Conservation (phyloP, 2,797 vertebrate genomes). For the Microtus agrestis region DNA sequence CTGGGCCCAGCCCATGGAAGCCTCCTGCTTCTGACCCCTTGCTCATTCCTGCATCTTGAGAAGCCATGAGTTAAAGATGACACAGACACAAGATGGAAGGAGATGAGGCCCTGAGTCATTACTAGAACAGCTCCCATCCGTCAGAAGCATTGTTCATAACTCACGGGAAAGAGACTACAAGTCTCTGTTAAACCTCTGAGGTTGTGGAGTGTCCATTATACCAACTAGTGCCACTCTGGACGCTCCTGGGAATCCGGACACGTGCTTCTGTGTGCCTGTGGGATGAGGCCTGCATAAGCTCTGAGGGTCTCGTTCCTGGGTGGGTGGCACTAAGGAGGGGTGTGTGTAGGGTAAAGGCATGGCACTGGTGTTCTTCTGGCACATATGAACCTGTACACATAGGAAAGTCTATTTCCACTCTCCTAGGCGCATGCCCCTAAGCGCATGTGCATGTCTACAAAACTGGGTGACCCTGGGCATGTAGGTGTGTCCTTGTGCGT, state of each 20-base stretch:
- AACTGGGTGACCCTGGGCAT: neutral
- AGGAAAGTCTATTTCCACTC: neutral
- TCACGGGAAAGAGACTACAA: neutral
- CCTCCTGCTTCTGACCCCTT: neutral
- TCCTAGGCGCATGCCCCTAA: neutral
- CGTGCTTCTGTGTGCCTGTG: neutral
- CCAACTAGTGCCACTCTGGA: neutral
- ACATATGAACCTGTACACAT: rapidly evolving
- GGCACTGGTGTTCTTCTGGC: neutral
- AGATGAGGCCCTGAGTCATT: neutral
- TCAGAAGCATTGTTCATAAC: neutral
- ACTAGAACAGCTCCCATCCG: neutral
- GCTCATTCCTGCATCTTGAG: neutral
- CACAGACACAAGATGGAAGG: neutral
- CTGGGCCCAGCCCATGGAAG: neutral
- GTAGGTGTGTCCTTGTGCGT: neutral
- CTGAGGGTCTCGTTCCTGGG: neutral
- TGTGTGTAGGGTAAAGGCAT: rapidly evolving
- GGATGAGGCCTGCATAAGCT: too few relatives aligned
- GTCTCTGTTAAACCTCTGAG: neutral
- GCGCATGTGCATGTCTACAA: neutral
- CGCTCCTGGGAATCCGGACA: neutral
- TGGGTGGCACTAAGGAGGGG: neutral
- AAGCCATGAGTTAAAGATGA: neutral
- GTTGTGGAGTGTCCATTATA: neutral